Conservation (phyloP, 1,140 invertebrate genomes). For the Globodera rostochiensis region DNA sequence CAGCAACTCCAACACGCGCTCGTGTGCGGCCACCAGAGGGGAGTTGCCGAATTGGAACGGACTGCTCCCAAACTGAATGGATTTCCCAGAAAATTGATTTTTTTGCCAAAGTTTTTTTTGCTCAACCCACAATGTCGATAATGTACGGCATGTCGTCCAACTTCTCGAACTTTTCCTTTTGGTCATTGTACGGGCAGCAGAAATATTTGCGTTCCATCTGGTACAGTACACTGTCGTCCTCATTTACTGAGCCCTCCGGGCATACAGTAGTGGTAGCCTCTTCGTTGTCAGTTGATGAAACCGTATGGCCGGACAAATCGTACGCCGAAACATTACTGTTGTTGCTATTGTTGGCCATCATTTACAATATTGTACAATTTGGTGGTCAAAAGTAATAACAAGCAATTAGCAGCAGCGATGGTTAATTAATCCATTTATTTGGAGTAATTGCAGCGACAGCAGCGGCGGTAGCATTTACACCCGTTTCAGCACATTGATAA, state of each 20-base stretch:
- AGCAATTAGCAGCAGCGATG: no score
- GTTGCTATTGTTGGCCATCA: no score
- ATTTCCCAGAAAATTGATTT: neutral
- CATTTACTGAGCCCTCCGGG: neutral
- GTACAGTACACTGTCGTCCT: conserved; percentile 17
- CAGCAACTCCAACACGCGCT: conserved; percentile 18
- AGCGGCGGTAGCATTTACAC: neutral
- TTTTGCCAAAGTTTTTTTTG: neutral
- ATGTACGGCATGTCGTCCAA: conserved; percentile 9
- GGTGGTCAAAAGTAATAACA: neutral
- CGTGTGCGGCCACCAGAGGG: conserved; percentile 12
- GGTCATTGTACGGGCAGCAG: conserved; percentile 4
- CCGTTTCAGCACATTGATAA: neutral
- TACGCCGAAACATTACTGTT: no score
- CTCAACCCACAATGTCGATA: conserved; percentile 13
- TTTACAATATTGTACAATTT: neutral
- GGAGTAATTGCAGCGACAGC: neutral
- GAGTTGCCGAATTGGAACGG: conserved; percentile 20
- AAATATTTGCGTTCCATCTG: conserved; percentile 28
- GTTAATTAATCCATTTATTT: neutral
- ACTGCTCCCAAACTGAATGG: neutral
- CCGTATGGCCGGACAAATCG: neutral
- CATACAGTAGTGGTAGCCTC: neutral
- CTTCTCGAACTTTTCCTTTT: conserved; percentile 9
- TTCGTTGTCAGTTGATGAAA: neutral